Conservation (phyloP, 1,140 invertebrate genomes). For the Saxidomus purpurata region DNA sequence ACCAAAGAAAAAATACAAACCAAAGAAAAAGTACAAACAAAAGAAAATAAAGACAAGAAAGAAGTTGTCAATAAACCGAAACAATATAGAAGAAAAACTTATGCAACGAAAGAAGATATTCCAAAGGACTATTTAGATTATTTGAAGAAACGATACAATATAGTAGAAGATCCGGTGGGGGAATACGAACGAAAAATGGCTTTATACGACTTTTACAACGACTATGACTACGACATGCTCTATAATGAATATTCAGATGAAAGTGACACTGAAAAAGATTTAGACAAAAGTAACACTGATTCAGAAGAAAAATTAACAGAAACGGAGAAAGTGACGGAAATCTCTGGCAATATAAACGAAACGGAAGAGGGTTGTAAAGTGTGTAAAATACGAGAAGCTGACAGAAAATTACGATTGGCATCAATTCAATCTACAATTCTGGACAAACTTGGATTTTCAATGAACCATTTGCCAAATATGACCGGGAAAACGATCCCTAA, state of each 20-base stretch:
- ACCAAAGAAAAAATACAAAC: background rate
- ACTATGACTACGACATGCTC: background rate
- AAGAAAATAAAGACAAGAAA: background rate
- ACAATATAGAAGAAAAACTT: background rate
- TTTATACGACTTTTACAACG: background rate
- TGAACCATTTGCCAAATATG: slow-evolving; percentile 61
- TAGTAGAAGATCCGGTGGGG: slow-evolving; percentile 41
- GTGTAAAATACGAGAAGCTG: slow-evolving; percentile 26
- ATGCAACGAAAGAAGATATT: slow-evolving; percentile 40
- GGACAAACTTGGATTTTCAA: slow-evolving; percentile 45
- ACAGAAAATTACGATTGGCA: slow-evolving; percentile 23
- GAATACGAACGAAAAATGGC: slow-evolving; percentile 18
- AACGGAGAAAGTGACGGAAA: background rate
- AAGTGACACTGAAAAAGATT: background rate
- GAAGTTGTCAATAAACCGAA: background rate
- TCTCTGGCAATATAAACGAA: background rate
- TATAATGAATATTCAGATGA: background rate
- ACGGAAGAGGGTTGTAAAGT: slow-evolving; percentile 11
- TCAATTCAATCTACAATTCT: slow-evolving; percentile 57
- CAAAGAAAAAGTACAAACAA: background rate
- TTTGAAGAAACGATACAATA: slow-evolving; percentile 31
- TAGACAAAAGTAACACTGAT: background rate
- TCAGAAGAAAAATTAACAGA: background rate
- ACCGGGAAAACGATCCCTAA: slow-evolving; percentile 58
- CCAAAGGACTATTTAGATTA: slow-evolving; percentile 37